Conservation (phyloP, 30 jellyfish, hydroid and myxozoan genomes). For the Sanderia malayensis region DNA sequence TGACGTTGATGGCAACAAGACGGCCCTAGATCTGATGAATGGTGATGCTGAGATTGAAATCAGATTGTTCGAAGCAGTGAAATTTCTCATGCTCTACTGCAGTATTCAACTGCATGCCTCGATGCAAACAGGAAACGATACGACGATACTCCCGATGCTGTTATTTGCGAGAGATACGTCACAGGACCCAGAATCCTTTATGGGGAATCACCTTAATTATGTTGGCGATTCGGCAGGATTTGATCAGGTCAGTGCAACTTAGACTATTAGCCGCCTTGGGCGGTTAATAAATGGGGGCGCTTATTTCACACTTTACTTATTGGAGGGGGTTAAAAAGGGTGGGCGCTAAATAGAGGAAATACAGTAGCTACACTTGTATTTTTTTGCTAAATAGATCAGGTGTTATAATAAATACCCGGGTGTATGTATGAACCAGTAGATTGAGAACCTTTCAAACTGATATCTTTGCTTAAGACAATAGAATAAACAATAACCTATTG, state of each 20-base stretch:
- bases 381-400: no score
- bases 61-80: conserved; percentile 54
- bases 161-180: conserved; percentile 69
- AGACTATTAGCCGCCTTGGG: no score
- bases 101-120: conserved; percentile 14
- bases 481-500: no score
- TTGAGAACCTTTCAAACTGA: no score
- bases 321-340: no score
- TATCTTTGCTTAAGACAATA: no score
- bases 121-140: conserved; percentile 29
- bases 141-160: conserved; percentile 11
- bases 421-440: no score
- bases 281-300: no score
- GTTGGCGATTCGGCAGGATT: conserved; percentile 58
- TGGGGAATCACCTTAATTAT: conserved; percentile 54
- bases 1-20: conserved; percentile 23
- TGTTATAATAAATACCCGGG: no score
- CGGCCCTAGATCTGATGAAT: conserved; percentile 39
- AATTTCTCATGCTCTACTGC: conserved; percentile 46
- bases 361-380: no score
- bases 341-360: no score
- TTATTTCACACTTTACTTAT: no score
- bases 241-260: conserved; percentile 66
- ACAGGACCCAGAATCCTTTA: conserved; percentile 35
- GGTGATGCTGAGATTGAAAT: conserved; percentile 22